Evolutionary conservation across 2,888 invertebrate species (phyloP), one percentile per base, ranked within the genome.

Genomic region (Pyralis farinalis): DNA sequence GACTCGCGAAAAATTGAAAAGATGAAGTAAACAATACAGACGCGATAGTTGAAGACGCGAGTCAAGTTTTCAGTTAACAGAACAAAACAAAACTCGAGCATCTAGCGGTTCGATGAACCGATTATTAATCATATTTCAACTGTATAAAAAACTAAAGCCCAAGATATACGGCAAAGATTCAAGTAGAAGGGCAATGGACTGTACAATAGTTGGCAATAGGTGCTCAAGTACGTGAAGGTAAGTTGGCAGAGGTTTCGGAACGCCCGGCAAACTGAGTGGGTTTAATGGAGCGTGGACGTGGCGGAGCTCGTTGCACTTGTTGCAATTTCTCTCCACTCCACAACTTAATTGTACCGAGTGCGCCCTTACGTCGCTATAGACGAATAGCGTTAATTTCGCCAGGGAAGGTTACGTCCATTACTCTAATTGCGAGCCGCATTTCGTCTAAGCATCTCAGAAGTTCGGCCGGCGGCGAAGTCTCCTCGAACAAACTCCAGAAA

Each of bases 351-450:
- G 80, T 78, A 57, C 69, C 68, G 64, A 84, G 79, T 80, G 65
- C 77, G 64, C 75, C 69, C 71, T 75, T 70, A 77, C 70, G 67
- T 72, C 62, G 64, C 71, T 78, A 81, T 78, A 80, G 78, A 76
- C 71, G 77, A 75, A 83, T 74, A 58, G 73, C 80, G 74, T 78
- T 80, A 85, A 85, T 85, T 83, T 76, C 63, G 58, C 69, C 62
- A 56, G 53, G 67, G 67, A 71, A 79, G 80, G 83, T 81, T 80
- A 73, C 77, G 72, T 84, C 84, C 85, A 88, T 88, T 88, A 86
- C 77, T 75, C 73, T 88, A 87, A 88, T 88, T 88, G 85, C 85
- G 66, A 80, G 73, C 78, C 80, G 79, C 79, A 80, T 83, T 86
- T 83, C 84, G 78, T 80, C 80, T 78, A 77, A 82, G 76, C 78